Conservation (phyloP, 2,797 vertebrate genomes). For the Lagorchestes hirsutus region DNA sequence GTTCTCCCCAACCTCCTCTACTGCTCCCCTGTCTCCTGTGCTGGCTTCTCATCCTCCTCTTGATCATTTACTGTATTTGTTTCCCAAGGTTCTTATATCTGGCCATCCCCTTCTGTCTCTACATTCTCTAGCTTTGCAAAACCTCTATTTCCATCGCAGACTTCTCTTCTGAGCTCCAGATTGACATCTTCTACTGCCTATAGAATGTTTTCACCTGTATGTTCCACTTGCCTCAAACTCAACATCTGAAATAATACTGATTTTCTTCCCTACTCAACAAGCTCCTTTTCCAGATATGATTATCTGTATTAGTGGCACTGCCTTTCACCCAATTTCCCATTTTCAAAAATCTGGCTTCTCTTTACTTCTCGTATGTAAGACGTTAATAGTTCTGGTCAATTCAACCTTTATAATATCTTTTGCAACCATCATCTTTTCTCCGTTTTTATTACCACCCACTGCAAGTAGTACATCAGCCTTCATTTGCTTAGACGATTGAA, state of each 20-base stretch:
- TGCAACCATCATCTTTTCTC: not conserved
- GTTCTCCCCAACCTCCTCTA: not conserved
- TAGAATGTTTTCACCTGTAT: not conserved
- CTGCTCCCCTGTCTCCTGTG: not conserved
- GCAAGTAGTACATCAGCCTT: not conserved
- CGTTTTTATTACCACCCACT: not conserved
- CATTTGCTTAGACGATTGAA: not conserved
- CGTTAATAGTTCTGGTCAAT: not conserved
- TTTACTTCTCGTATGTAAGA: not conserved
- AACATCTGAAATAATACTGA: not conserved
- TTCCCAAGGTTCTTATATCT: not conserved
- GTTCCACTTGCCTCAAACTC: not conserved
- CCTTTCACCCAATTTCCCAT: not conserved
- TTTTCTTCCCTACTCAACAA: not conserved
- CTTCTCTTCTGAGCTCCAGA: not conserved
- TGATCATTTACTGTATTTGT: not conserved
- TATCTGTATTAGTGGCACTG: not conserved
- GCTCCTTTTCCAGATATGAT: not conserved
- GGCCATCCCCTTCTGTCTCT: not conserved
- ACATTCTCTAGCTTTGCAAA: not conserved
- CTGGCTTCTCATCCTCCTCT: not conserved
- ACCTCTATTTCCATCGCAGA: not conserved
- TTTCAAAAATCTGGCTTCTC: not conserved
- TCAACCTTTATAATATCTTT: not conserved
- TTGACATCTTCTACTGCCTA: not conserved